Evolutionary conservation across 2,888 invertebrate species (phyloP), one percentile per base, ranked within the genome.

Genomic region (Pyrochroa serraticornis): DNA sequence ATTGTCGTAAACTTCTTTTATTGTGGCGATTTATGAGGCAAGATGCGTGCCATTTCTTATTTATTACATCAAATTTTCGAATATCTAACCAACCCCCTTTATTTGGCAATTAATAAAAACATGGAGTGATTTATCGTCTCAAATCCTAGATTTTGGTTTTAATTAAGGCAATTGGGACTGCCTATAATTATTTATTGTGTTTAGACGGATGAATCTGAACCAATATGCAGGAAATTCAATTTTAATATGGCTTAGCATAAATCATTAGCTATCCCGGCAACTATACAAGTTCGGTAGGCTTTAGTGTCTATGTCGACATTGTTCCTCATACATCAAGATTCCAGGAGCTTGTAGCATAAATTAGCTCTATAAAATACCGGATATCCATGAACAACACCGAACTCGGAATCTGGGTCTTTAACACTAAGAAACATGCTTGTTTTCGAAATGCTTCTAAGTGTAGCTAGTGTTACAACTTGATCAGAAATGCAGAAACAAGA

Each of bases 301-400:
- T 52, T 55, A 55, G 55, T 55, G 48, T 55, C 55, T 55, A 33
- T 48, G 55, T 55, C 55, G 55, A 55, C 55, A 48, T 48, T 55
- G 55, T 55, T 55, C 55, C 55, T 55, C 55, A 55, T 55, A 55
- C 55, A 55, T 55, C 55, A 55, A 55, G 55, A 55, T 55, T 55
- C 55, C 55, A 48, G 48, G 42, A 46, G 55, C 55, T 55, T 48
- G 55, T 48, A 48, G 55, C 55, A 55, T 55, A 55, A 52, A 55
- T 55, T 55, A 55, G 55, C 43, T 48, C 48, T 42, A 55, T 55
- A 55, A 55, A 55, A 55, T 55, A 55, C 55, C 48, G 55, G 55
- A 55, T 55, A 55, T 55, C 55, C 55, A 55, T 41, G 48, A 55
- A 55, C 52, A 52, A 52, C 55, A 43, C 48, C 48, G 43, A 55